phyloP scores from a whole-genome alignment of 2,797 vertebrate genomes.

The Sylvia borin region DNA sequence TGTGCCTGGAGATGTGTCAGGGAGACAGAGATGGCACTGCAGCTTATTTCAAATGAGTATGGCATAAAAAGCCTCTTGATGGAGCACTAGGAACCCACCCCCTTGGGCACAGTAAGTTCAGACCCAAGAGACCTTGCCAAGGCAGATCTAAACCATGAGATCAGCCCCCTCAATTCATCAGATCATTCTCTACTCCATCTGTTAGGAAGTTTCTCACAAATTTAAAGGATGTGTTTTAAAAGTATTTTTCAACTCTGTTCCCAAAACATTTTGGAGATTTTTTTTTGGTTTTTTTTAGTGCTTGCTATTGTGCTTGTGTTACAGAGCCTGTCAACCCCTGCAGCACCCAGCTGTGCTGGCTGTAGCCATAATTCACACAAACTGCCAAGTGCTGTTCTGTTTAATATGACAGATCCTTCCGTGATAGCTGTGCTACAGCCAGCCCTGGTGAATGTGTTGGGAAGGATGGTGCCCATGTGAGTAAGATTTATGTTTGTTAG shows the following conservation, averaged over 20 bases:
- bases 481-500: slow-evolving; percentile 34
- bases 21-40: not conserved
- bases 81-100: not conserved
- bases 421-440: not conserved
- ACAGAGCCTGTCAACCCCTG: slow-evolving; percentile 37
- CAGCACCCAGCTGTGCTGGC: slow-evolving; percentile 57
- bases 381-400: slow-evolving; percentile 39
- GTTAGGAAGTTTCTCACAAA: not conserved
- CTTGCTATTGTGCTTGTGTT: slow-evolving; percentile 17
- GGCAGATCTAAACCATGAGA: not conserved
- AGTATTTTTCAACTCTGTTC: not conserved
- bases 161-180: not conserved
- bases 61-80: not conserved
- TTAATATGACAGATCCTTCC: slow-evolving; percentile 38
- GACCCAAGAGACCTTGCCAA: not conserved
- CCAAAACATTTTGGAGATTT: not conserved
- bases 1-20: not conserved
- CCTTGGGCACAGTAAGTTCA: not conserved
- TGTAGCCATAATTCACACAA: slow-evolving; percentile 18
- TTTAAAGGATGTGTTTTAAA: not conserved
- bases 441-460: not conserved
- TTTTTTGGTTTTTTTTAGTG: not conserved
- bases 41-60: not conserved
- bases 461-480: slow-evolving; percentile 40
- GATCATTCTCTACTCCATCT: not conserved